These are phyloP conservation scores for Lampris incognitus DNA, from an alignment of 2,113 vertebrate genomes.

Conservation along the genomic window DNA sequence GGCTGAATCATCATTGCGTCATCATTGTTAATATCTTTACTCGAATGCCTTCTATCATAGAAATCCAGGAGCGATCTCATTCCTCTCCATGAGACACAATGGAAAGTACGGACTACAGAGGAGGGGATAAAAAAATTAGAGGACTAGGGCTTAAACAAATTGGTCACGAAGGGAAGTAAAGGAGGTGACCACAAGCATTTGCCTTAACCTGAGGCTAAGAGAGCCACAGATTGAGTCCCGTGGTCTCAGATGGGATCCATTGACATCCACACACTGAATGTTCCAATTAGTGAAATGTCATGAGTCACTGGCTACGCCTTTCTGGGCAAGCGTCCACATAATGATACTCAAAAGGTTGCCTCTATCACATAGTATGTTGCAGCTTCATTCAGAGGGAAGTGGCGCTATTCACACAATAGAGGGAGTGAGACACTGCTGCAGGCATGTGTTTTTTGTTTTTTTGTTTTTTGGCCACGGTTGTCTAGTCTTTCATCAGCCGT, in stretches of 20 bases:
- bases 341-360: constrained; percentile 63
- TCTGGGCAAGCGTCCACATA: constrained; percentile 49
- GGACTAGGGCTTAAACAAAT: constrained; percentile 72
- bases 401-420: not conserved
- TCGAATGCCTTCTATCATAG: constrained; percentile 16
- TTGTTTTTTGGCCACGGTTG: too few species aligned
- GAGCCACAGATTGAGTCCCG: constrained; percentile 25
- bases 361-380: constrained; percentile 38
- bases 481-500: too few species aligned
- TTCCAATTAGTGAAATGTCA: constrained; percentile 75
- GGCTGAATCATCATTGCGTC: not conserved
- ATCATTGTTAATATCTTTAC: constrained; percentile 1
- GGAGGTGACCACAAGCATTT: constrained; percentile 53
- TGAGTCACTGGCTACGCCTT: constrained; percentile 55
- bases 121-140: constrained; percentile 36
- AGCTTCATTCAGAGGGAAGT: constrained; percentile 15
- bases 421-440: too few species aligned
- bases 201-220: constrained; percentile 49
- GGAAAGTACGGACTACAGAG: constrained; percentile 39
- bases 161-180: constrained; percentile 68
- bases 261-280: constrained; percentile 43
- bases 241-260: constrained; percentile 38
- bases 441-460: too few species aligned
- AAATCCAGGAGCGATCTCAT: constrained; percentile 8
- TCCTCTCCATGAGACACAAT: constrained; percentile 21